phyloP scores from a whole-genome alignment of 2,888 invertebrate genomes.

The Lithophane ornitopus region DNA sequence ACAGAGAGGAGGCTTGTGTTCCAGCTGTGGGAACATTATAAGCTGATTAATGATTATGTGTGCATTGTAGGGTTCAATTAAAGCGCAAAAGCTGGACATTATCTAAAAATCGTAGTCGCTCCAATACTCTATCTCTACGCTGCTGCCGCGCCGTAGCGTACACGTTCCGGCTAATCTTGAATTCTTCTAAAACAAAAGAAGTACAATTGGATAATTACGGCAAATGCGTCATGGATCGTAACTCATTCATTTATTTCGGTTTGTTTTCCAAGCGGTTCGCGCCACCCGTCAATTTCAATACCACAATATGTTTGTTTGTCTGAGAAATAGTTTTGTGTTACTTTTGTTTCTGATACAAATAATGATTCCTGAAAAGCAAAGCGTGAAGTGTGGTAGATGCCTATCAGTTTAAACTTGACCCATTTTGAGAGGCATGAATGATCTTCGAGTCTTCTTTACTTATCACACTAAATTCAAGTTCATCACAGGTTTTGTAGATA shows the following conservation, averaged over 20 bases:
- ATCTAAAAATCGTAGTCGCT: neutral
- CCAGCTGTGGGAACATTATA: no score
- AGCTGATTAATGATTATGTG: no score
- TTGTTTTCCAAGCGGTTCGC: conserved; percentile 36
- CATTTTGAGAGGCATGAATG: neutral
- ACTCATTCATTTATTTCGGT: conserved; percentile 53
- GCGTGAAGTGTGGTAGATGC: neutral
- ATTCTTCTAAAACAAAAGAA: conserved; percentile 51
- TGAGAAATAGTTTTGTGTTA: conserved; percentile 18
- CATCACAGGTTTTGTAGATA: neutral
- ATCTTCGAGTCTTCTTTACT: neutral
- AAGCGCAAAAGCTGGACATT: neutral
- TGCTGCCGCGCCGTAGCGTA: conserved; percentile 1
- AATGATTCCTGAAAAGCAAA: neutral
- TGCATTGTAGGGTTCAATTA: neutral
- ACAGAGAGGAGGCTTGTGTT: no score
- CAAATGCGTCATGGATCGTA: conserved; percentile 28
- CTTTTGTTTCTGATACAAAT: neutral
- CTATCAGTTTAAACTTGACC: conserved; percentile 17
- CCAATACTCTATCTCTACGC: neutral
- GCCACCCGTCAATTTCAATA: conserved; percentile 41
- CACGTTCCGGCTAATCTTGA: conserved; percentile 26
- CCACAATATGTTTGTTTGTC: conserved; percentile 10
- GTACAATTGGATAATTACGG: conserved; percentile 50
- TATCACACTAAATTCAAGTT: neutral